Evolutionary conservation across 35 echinoderm and acorn worm species (phyloP).

Genomic region (Nesometra sesokonis): DNA sequence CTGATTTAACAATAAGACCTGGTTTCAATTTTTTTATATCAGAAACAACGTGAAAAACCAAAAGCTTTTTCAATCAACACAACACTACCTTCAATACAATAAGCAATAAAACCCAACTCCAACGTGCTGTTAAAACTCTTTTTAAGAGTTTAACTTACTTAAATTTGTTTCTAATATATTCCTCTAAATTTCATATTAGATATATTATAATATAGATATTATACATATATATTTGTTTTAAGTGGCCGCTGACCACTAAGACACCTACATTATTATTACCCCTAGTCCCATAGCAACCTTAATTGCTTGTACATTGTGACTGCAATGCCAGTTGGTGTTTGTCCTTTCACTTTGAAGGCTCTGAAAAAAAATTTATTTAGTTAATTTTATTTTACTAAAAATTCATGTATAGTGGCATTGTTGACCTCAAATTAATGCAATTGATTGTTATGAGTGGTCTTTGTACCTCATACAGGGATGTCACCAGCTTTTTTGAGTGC

Average conservation of each 20-base stretch:
- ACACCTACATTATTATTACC: not conserved
- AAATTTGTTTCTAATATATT: not conserved
- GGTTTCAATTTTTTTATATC: too few relatives aligned
- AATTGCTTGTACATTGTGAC: not conserved
- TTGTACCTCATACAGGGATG: too few relatives aligned
- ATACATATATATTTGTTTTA: conserved; percentile 1
- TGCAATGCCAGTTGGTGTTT: not conserved
- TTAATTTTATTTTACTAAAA: too few relatives aligned
- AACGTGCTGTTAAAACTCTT: not conserved
- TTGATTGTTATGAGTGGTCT: too few relatives aligned
- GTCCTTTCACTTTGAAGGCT: not conserved
- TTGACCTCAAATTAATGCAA: too few relatives aligned
- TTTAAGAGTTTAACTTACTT: not conserved
- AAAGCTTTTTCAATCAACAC: too few relatives aligned
- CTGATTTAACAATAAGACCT: too few relatives aligned
- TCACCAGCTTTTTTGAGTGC: too few relatives aligned
- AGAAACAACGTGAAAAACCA: too few relatives aligned
- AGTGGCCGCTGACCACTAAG: not conserved
- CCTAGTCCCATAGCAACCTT: not conserved
- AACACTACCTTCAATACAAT: too few relatives aligned
- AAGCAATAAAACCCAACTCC: not conserved
- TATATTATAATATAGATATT: not conserved
- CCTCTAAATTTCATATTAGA: not conserved
- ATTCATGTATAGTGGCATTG: too few relatives aligned
- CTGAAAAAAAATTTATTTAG: too few relatives aligned